Evolutionary conservation across 2,797 vertebrate species (phyloP), one percentile per base, ranked within the genome.

Genomic region (Danio jaintianensis): DNA sequence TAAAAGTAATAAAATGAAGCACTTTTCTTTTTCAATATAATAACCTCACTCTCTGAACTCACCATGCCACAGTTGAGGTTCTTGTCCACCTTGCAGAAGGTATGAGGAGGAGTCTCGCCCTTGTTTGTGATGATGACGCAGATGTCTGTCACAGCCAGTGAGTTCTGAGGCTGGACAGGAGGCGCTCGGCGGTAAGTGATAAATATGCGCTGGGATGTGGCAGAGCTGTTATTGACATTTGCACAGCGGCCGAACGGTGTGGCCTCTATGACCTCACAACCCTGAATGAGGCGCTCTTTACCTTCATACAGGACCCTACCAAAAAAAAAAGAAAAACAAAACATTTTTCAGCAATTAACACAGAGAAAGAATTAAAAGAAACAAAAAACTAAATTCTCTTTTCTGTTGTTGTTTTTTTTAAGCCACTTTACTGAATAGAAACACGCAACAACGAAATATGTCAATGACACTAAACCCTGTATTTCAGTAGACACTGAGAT

Each of bases 11-110:
- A 29, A 29, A 29, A 29, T 29, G 1, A 29, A 29, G 15, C 9
- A 20, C 67, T 11, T 64, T 45, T 66, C 6, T 2, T 56, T 15
- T n/a, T 20, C 4, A 16, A 42, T 36, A 36, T 18, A 40, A 16
- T 56, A 18, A 64, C 12, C 13, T 75, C 47, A 29, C n/a, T 15
- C 7, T 9, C 15, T 9, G 38, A 53, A 55, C 96, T 92, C 78
- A 98, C 98, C 98, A 99, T 96, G 88, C 97, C 98, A 82, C 96
- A 96, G 85, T 99, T 99, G 85, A 99, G 96, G 91, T 99, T 99
- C 91, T 97, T 98, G 84, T 99, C 97, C 86, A 99, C 95, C 89
- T 97, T 99, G 87, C 97, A 98, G 87, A 99, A 99, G 2, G 98
- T 99, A 81, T 99, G 98, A 47, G 98, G 98, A 16, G 98, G 96